These are phyloP conservation scores for Ectropis crepuscularia DNA, from an alignment of 2,888 invertebrate genomes.

Conservation along the genomic window DNA sequence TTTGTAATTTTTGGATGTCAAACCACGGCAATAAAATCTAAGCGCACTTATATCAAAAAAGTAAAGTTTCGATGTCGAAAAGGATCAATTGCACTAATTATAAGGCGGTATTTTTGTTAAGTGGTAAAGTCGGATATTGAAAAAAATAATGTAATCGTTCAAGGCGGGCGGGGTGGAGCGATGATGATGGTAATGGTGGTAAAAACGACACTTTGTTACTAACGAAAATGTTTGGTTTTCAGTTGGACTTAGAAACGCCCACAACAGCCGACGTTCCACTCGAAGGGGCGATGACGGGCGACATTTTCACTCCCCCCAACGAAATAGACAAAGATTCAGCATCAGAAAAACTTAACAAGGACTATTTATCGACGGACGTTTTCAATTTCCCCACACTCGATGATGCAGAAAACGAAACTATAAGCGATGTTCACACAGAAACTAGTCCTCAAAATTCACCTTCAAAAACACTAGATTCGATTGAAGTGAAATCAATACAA, in stretches of 20 bases:
- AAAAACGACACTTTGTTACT: no score
- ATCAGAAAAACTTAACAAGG: conserved; percentile 57
- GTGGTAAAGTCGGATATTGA: no score
- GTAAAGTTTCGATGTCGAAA: no score
- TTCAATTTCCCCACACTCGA: conserved; percentile 74
- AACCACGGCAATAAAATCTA: no score
- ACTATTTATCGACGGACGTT: conserved; percentile 66
- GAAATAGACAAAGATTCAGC: conserved; percentile 63
- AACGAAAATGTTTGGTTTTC: conserved; percentile 38
- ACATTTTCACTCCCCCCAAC: conserved; percentile 66
- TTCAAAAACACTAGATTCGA: conserved; percentile 49
- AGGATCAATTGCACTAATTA: no score
- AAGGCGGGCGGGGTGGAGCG: no score
- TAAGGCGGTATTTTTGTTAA: no score
- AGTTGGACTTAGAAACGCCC: conserved; percentile 81
- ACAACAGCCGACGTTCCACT: conserved; percentile 77
- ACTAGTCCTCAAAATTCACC: conserved; percentile 60
- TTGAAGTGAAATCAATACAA: conserved; percentile 36
- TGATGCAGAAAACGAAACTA: conserved; percentile 61
- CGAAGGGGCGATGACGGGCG: conserved; percentile 65
- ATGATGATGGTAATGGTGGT: no score
- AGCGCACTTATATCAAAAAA: no score
- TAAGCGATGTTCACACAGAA: conserved; percentile 50
- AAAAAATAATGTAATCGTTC: no score
- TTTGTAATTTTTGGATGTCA: no score